Evolutionary conservation across 2,113 vertebrate species (phyloP).

Genomic region (Lathamus discolor): DNA sequence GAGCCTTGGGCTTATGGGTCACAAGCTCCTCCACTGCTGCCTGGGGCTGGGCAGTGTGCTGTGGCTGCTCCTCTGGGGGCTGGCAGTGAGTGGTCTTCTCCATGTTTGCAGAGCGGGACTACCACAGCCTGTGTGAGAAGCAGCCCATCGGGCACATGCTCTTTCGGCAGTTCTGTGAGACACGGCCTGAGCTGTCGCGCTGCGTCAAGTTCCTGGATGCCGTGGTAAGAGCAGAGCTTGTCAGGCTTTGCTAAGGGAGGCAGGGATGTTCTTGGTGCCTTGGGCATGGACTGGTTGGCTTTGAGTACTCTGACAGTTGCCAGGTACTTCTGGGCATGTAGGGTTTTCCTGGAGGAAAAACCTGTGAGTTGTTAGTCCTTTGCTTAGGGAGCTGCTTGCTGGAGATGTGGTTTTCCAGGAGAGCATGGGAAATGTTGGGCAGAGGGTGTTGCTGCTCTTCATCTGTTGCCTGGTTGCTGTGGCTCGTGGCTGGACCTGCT

Average conservation of each 20-base stretch:
- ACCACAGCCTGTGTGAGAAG: constrained; percentile 91
- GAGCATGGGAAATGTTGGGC: not conserved
- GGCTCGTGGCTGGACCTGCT: not conserved
- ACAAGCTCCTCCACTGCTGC: not conserved
- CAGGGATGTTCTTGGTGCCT: not conserved
- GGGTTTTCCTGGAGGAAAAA: not conserved
- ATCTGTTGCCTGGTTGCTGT: not conserved
- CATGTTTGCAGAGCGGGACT: constrained; percentile 85
- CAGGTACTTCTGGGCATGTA: not conserved
- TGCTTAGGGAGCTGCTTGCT: not conserved
- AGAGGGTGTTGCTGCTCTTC: not conserved
- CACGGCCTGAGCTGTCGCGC: constrained; percentile 84
- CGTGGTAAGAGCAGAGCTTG: constrained; percentile 80
- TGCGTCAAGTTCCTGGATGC: constrained; percentile 93
- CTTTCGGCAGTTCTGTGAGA: constrained; percentile 94
- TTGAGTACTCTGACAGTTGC: not conserved
- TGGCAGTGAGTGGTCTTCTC: not conserved
- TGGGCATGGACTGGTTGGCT: not conserved
- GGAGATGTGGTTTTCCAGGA: not conserved
- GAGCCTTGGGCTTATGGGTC: not conserved
- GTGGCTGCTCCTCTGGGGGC: not conserved
- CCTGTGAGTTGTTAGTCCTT: not conserved
- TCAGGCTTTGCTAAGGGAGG: not conserved
- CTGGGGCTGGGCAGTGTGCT: not conserved
- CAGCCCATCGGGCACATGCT: constrained; percentile 92